Evolutionary conservation across 2,797 vertebrate species (phyloP), one percentile per base, ranked within the genome.

Genomic region (Discoglossus pictus): DNA sequence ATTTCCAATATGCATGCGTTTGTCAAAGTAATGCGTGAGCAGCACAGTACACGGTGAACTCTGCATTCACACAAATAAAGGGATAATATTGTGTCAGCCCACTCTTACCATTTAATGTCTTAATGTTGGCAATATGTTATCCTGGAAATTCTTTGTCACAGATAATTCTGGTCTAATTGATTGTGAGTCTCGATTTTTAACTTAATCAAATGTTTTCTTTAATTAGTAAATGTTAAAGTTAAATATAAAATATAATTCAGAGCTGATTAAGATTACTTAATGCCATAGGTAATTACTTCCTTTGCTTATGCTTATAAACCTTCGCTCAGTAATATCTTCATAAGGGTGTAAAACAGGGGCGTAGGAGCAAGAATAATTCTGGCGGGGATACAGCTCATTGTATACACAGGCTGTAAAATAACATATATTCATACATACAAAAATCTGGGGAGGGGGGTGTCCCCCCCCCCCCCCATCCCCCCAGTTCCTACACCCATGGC

Each of bases 21-120:
- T 60, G 56, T 68, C 46, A 68, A 20, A 51, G 12, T 51, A 68
- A 68, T 68, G 55, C 35, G 47, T 12, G n/a, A 60, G 25, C 10
- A 13, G 46, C 31, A 17, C 18, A 51, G 25, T 56, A 44, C 36
- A 43, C 47, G 4, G 44, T 51, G 53, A 51, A 60, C 54, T 68
- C 36, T 50, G 18, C 35, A 42, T 34, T 38, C 24, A 18, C 18
- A 44, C 17, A 25, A 44, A 39, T 25, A 48, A 58, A 56, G 17
- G 21, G 34, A 15, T 31, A 36, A 36, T 31, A 35, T 40, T 16
- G 21, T 34, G 42, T 23, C 13, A 21, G 27, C 27, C 27, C n/a
- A 43, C 25, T 27, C 12, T 44, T 54, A 44, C 27, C 38, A 35
- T 31, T 31, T 31, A 31, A 8, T 4, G 4, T 31, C 4, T 31